These are phyloP conservation scores for Acanthochromis polyacanthus DNA, from an alignment of 2,113 vertebrate species.

Conservation along the genomic window DNA sequence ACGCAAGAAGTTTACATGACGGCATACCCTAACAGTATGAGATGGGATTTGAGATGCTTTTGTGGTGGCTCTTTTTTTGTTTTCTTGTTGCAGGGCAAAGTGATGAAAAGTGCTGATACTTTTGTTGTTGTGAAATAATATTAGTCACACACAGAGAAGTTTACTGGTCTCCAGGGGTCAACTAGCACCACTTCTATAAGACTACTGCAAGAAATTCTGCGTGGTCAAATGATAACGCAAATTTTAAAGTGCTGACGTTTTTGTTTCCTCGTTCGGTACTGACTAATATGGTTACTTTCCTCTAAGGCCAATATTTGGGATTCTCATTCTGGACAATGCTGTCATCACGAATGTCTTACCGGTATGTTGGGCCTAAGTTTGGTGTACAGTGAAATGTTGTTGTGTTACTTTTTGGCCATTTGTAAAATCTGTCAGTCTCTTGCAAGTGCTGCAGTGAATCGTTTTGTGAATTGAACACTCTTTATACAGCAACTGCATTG, in stretches of 20 bases:
- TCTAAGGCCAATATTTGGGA: neutral
- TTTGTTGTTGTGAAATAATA: constrained; percentile 42
- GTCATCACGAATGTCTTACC: neutral
- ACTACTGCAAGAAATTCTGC: constrained; percentile 6
- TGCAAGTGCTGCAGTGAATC: no score
- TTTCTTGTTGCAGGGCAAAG: constrained; percentile 17
- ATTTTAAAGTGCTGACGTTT: constrained; percentile 2
- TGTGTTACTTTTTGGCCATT: neutral
- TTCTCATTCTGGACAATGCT: neutral
- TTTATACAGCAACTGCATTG: neutral
- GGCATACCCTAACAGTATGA: neutral
- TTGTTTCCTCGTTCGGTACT: neutral
- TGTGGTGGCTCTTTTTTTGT: constrained; percentile 19
- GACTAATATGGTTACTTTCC: neutral
- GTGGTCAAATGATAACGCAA: constrained; percentile 6
- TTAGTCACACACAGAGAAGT: constrained; percentile 47
- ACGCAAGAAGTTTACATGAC: neutral
- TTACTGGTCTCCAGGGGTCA: constrained; percentile 39
- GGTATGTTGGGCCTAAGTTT: neutral
- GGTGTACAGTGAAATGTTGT: neutral
- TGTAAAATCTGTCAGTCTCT: neutral
- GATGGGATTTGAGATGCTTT: constrained; percentile 11
- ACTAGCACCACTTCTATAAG: constrained; percentile 9
- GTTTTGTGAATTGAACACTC: neutral
- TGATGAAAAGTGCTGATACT: constrained; percentile 39